Base-by-base conservation (phyloP, 2,797 vertebrate genomes). In the Lepus oiostolus region DNA sequence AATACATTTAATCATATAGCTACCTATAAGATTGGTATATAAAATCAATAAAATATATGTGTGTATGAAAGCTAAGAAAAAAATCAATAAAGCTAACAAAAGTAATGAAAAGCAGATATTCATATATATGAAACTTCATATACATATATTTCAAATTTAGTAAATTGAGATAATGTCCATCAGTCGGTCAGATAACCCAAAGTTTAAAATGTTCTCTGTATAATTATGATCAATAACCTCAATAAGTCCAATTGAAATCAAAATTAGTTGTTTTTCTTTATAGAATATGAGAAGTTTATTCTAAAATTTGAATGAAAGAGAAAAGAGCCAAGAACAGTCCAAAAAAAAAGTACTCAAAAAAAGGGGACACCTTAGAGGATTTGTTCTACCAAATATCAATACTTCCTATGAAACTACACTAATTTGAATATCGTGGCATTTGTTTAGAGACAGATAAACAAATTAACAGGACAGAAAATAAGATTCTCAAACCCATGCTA, bases 361-460 rank as follows among this genome's bases (percentile, higher is more conserved):
- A 77, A 14, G 24, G 42, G 42, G 52, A 26, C 17, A 79, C 7
- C 30, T 30, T 79, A 50, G 50, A 88, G 47, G 17, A 79, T 79
- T 68, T 42, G 11, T 12, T 4, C 47, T 52, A 58, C 54, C 54
- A 58, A 58, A 21, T 58, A 58, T 19, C 54, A 21, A 58, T 58
- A 58, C 54, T 58, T 75, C 24, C 54, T 68, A 42, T 38, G 50
- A 79, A 54, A 6, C 62, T 77, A 79, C 26, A 22, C 63, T 68
- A 58, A 88, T 68, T 88, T 88, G 52, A 77, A 67, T 67, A 38
- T 79, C 38, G 26, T 88, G 52, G 50, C 17, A 79, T 21, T 88
- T 26, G n/a, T 68, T 76, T 22, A 77, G n/a, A 70, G 35, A 62
- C 35, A 74, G 35, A 79, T 58, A 68, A 35, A 88, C 30, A 30